Percentiles rank a stretch among this genome's conserved stretches.
Conservation (phyloP, 2,113 vertebrate genomes). For the Chaetodon auriga region DNA sequence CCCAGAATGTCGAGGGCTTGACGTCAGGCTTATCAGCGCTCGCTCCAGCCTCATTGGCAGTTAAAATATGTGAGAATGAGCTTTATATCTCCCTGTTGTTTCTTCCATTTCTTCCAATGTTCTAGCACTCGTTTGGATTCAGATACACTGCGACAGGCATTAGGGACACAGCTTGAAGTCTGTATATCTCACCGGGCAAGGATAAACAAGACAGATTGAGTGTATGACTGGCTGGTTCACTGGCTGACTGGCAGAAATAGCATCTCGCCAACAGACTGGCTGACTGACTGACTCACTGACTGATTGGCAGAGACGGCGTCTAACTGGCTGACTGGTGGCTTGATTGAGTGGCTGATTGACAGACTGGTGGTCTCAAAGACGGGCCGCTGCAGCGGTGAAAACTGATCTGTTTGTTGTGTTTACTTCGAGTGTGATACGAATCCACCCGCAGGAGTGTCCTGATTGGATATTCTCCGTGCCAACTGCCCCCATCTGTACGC, state of each 20-base stretch:
- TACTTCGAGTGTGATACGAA: neutral
- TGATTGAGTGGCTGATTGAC: conserved; percentile 33
- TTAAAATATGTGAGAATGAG: neutral
- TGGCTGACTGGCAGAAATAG: conserved; percentile 47
- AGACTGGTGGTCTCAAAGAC: conserved; percentile 7
- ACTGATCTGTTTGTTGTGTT: conserved; percentile 31
- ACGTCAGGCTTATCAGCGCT: too few species aligned
- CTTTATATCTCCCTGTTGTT: neutral
- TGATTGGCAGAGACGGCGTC: conserved; percentile 27
- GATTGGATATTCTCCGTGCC: conserved; percentile 35
- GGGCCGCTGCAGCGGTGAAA: neutral
- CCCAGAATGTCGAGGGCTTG: neutral
- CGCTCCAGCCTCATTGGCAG: neutral
- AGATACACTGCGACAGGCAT: conserved; percentile 18
- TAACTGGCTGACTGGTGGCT: conserved; percentile 19
- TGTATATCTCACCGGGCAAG: conserved; percentile 23
- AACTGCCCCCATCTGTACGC: conserved; percentile 21
- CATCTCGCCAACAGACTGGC: conserved; percentile 33
- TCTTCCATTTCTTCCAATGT: conserved; percentile 13
- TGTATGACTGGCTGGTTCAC: conserved; percentile 35
- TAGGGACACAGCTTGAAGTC: conserved; percentile 39
- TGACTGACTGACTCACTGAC: conserved; percentile 20
- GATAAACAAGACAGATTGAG: conserved; percentile 49
- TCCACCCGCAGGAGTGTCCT: conserved; percentile 4
- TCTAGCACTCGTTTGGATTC: conserved; percentile 7